Percentiles rank a stretch among this genome's conserved stretches.
These are phyloP conservation scores for Enteromius thamalakanensis DNA, from an alignment of 2,797 vertebrate genomes.

Conservation along the genomic window DNA sequence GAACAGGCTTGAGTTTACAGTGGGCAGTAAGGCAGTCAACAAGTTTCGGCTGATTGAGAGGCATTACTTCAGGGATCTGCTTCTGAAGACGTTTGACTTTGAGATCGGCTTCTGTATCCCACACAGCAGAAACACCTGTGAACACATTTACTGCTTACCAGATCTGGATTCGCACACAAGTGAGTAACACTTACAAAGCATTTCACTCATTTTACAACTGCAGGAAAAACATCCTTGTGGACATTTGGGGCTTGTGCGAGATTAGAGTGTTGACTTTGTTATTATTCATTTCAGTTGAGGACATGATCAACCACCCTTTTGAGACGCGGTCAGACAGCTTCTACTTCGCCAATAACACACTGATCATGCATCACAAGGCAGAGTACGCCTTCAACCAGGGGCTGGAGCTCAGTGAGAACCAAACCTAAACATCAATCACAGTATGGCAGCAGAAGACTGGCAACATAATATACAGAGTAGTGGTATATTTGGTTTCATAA, in stretches of 20 bases:
- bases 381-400: conserved; percentile 84
- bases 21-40: conserved; percentile 86
- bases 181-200: conserved; percentile 59
- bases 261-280: not conserved
- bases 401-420: conserved; percentile 27
- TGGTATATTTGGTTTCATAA: conserved; percentile 2
- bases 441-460: not conserved
- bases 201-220: conserved; percentile 1
- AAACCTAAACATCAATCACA: not conserved
- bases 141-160: conserved; percentile 91
- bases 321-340: conserved; percentile 93
- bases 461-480: conserved; percentile 2
- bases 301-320: conserved; percentile 88
- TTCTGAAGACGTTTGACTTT: conserved; percentile 92
- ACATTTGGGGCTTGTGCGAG: not conserved
- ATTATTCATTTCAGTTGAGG: conserved; percentile 72
- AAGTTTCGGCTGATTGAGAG: conserved; percentile 90
- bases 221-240: not conserved
- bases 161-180: conserved; percentile 86
- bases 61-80: conserved; percentile 86
- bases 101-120: conserved; percentile 94
- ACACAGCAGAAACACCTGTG: conserved; percentile 89
- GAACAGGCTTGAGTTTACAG: conserved; percentile 87
- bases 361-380: conserved; percentile 93
- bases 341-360: conserved; percentile 91